Conservation (phyloP, 2,797 vertebrate species). For the Chiloscyllium punctatum region DNA sequence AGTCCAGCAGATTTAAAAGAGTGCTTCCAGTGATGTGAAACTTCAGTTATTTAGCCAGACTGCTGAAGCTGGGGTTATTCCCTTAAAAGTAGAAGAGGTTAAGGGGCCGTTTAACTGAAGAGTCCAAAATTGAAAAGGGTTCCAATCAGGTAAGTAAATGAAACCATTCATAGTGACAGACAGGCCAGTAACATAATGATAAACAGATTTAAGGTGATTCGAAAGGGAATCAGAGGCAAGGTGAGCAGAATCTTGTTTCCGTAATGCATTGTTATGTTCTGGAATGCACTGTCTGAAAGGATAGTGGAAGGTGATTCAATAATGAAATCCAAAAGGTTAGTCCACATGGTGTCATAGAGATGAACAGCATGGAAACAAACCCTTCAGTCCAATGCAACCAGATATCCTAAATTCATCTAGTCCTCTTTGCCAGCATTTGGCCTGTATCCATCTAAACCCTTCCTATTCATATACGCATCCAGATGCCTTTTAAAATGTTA, state of each 20-base stretch:
- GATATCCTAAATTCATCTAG: too few relatives aligned
- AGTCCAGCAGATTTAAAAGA: background rate
- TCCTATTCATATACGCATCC: too few relatives aligned
- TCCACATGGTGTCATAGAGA: too few relatives aligned
- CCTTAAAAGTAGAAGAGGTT: background rate
- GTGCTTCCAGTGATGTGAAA: background rate
- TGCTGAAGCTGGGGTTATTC: too few relatives aligned
- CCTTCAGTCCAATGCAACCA: too few relatives aligned
- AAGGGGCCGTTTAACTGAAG: background rate
- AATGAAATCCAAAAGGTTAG: background rate
- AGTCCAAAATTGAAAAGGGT: background rate
- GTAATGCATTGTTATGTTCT: background rate
- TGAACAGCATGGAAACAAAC: too few relatives aligned
- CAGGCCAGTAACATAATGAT: background rate
- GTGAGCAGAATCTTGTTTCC: background rate
- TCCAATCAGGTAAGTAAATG: background rate
- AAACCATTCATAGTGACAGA: background rate
- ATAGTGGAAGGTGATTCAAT: background rate
- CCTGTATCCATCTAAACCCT: too few relatives aligned
- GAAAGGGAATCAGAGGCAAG: background rate
- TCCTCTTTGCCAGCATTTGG: too few relatives aligned
- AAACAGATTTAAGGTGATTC: background rate
- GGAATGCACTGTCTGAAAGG: background rate
- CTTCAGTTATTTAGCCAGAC: background rate
- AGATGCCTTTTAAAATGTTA: too few relatives aligned